Evolutionary conservation across 1,140 invertebrate species (phyloP).

Genomic region (Oppia nitens): DNA sequence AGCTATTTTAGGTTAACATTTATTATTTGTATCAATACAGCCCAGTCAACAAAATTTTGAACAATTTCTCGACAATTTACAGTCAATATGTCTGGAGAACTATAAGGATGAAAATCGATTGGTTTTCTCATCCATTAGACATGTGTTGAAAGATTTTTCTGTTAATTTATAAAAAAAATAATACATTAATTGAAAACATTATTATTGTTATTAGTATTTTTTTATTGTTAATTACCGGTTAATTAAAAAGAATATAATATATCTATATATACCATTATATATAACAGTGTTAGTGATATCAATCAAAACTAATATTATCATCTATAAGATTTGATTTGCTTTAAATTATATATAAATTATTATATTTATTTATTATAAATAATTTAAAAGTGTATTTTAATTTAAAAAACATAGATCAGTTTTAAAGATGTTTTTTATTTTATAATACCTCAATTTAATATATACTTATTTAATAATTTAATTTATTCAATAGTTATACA

Average conservation of each 20-base stretch:
- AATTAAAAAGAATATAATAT: not conserved
- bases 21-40: too few relatives aligned
- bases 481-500: too few relatives aligned
- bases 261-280: too few relatives aligned
- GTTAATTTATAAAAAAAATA: slow-evolving; percentile 29
- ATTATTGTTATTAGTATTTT: not conserved
- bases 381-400: too few relatives aligned
- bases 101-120: slow-evolving; percentile 43
- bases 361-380: too few relatives aligned
- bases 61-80: slow-evolving; percentile 74
- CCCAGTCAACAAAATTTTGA: slow-evolving; percentile 58
- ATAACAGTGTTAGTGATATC: too few relatives aligned
- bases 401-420: too few relatives aligned
- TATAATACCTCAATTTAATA: too few relatives aligned
- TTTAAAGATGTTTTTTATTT: too few relatives aligned
- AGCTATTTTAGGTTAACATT: too few relatives aligned
- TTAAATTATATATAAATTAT: too few relatives aligned
- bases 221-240: not conserved
- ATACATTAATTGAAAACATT: not conserved
- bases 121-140: slow-evolving; percentile 71
- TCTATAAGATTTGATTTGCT: not conserved
- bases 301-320: not conserved
- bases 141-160: slow-evolving; percentile 71
- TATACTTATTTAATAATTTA: too few relatives aligned
- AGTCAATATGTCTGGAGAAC: slow-evolving; percentile 57